Percentiles rank a stretch among this genome's conserved stretches.
Evolutionary conservation across 2,797 vertebrate genomes (phyloP).

Genomic region (Tragelaphus eurycerus): DNA sequence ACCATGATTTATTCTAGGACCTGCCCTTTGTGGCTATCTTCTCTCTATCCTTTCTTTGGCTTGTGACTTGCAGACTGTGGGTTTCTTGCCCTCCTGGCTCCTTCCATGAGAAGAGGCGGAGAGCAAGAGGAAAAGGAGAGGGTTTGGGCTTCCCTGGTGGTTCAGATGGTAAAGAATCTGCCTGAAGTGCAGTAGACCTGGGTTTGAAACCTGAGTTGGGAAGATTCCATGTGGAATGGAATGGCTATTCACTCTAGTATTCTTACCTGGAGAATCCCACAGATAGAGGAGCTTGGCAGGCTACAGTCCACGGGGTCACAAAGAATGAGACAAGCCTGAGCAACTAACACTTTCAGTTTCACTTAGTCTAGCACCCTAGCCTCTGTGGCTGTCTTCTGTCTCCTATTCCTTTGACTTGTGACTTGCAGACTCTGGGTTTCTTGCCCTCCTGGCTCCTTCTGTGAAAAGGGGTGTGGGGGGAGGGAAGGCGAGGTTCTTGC

Average conservation of each 20-base stretch:
- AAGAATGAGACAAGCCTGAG: neutral
- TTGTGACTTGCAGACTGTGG: neutral
- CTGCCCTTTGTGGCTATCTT: neutral
- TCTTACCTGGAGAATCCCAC: neutral
- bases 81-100: neutral
- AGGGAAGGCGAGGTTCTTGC: neutral
- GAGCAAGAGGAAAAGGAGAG: neutral
- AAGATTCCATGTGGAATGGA: neutral
- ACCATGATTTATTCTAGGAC: neutral
- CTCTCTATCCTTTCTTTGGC: neutral
- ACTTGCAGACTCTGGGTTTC: neutral
- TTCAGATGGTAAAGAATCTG: neutral
- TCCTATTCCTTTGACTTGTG: neutral
- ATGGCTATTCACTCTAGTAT: neutral
- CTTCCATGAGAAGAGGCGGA: neutral
- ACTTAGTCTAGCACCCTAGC: neutral
- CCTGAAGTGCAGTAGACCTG: neutral
- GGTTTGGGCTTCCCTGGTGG: neutral
- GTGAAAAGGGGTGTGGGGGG: neutral
- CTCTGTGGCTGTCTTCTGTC: neutral
- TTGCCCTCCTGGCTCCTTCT: neutral
- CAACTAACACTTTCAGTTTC: neutral
- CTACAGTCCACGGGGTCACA: neutral
- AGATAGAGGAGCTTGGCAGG: neutral
- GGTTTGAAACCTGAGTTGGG: neutral